phyloP scores from a whole-genome alignment of 2,113 vertebrate genomes.

The Eulacestoma nigropectus region DNA sequence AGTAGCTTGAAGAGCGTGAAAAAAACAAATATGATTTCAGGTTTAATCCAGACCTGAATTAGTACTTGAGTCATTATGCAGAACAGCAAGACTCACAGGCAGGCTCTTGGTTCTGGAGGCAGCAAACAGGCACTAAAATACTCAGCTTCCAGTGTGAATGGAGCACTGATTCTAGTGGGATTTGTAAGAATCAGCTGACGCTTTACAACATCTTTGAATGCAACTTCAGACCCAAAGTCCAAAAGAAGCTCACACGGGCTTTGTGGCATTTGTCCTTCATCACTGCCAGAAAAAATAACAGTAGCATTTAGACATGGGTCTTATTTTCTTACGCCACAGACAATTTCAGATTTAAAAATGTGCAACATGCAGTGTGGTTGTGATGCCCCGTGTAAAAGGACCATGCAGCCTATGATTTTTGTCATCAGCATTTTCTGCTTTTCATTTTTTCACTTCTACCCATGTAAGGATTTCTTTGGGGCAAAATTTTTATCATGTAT shows the following conservation, averaged over 20 bases:
- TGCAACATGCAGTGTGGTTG: not conserved
- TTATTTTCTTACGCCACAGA: not conserved
- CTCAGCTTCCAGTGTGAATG: conserved; percentile 76
- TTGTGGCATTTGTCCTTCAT: not conserved
- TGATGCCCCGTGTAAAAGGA: not conserved
- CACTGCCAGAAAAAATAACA: conserved; percentile 22
- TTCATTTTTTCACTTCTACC: not conserved
- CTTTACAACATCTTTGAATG: conserved; percentile 61
- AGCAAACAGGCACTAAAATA: conserved; percentile 74
- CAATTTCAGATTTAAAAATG: not conserved
- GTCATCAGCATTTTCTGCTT: not conserved
- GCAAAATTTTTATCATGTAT: not conserved
- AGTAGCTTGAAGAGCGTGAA: conserved; percentile 8
- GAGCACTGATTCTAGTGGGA: conserved; percentile 73
- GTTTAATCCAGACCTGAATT: not conserved
- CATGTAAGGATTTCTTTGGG: not conserved
- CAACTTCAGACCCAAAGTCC: conserved; percentile 80
- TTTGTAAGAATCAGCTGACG: conserved; percentile 83
- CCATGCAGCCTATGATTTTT: not conserved
- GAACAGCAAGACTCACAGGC: conserved; percentile 39
- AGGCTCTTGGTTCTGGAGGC: not conserved
- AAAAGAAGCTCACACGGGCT: conserved; percentile 52
- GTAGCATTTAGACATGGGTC: not conserved
- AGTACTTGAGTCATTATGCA: not conserved
- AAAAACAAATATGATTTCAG: not conserved